These are phyloP conservation scores for Megalonaias nervosa DNA, from an alignment of 1,140 invertebrate genomes.

Conservation along the genomic window DNA sequence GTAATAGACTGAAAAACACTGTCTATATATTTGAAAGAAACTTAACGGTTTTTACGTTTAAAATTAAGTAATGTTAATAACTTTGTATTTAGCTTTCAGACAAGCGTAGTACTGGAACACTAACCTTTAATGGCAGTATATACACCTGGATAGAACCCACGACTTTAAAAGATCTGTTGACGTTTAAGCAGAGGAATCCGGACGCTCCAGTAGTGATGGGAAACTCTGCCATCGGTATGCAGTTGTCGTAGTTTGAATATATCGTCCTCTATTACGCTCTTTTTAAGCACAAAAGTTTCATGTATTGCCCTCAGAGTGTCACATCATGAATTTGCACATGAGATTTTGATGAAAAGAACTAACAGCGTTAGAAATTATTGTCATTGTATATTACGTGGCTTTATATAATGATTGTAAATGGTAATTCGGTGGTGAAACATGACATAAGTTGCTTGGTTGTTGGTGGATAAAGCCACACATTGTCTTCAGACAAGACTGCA, in stretches of 20 bases:
- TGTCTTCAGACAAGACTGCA: no score
- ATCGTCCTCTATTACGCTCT: neutral
- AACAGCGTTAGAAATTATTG: neutral
- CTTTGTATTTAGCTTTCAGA: slow-evolving; percentile 4
- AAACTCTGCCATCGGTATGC: slow-evolving; percentile 23
- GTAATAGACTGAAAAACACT: no score
- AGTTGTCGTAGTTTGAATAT: neutral
- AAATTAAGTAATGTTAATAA: no score
- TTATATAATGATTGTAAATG: neutral
- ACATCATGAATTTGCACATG: neutral
- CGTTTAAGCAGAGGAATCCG: slow-evolving; percentile 19
- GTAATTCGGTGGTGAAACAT: no score
- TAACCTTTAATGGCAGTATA: slow-evolving; percentile 10
- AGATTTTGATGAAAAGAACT: neutral
- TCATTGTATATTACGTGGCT: neutral
- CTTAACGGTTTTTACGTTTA: no score
- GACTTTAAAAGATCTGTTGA: slow-evolving; percentile 8
- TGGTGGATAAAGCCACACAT: no score
- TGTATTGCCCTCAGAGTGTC: neutral
- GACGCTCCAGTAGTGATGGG: slow-evolving; percentile 28
- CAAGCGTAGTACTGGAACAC: slow-evolving; percentile 1
- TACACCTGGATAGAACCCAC: slow-evolving; percentile 13
- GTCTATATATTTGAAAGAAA: no score
- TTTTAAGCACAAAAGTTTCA: neutral
- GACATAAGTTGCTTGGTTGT: no score